Evolutionary conservation across 2,888 invertebrate species (phyloP), one percentile per base, ranked within the genome.

Genomic region (Cenopis cana): DNA sequence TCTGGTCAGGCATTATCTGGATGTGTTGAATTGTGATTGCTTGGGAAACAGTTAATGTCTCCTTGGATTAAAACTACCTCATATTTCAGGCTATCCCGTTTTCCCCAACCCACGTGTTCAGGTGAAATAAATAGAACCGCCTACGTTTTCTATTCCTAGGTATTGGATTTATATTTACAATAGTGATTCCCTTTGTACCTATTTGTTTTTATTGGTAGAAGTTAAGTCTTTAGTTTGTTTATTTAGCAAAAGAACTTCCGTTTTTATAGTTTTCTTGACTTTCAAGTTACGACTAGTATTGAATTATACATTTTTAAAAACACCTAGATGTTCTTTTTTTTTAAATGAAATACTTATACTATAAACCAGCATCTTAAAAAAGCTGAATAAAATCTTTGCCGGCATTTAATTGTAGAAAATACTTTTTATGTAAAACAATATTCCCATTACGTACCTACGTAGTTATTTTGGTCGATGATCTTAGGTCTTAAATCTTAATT

Each of bases 141-240:
- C 62, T 62, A 62, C 62, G 62, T 62, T 52, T 52, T 62, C 62
- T 52, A 62, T 52, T 50, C 36, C 36, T 61, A 49, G 49, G 61
- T 52, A 64, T 36, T 38, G 20, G 10, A n/a, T 64, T 64, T 52
- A 36, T 52, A 64, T 64, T 64, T 64, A 20, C 62, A 36, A 52
- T 64, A n/a, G 52, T 36, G n/a, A n/a, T n/a, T n/a, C n/a, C 62
- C 20, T 18, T 52, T 64, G 17, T 36, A n/a, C n/a, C n/a, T n/a
- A 52, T 11, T 17, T 12, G 50, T 20, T 41, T 62, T 50, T 52
- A 36, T 38, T 52, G 33, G 11, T 36, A 14, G 14, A 18, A 18
- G 33, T 8, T 18, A 33, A 1, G 62, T 54, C 38, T 54, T 24
- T 20, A 0, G 10, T 33, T 5, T 49, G 9, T 52, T 52, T 62